Percentiles rank a stretch among this genome's conserved stretches.
Conservation (phyloP, 2,113 vertebrate genomes). For the Riparia riparia region DNA sequence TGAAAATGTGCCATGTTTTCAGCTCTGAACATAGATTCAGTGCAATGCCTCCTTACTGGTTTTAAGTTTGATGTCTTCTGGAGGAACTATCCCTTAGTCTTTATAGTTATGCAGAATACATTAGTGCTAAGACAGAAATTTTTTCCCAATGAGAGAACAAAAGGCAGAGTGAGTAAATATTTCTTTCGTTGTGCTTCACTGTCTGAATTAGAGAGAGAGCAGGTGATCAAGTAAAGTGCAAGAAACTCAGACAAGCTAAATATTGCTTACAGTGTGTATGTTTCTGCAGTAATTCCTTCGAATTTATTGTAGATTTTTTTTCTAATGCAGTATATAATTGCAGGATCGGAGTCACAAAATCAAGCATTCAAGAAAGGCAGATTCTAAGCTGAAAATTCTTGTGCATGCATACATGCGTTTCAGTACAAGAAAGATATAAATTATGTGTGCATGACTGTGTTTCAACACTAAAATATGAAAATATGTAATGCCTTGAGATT, state of each 20-base stretch:
- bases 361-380: background rate
- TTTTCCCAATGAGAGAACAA: background rate
- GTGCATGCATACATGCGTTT: background rate
- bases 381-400: background rate
- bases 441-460: background rate
- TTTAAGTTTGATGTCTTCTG: background rate
- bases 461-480: background rate
- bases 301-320: background rate
- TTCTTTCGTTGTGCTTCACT: background rate
- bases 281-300: background rate
- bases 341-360: background rate
- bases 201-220: background rate
- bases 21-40: background rate
- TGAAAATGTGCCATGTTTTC: background rate
- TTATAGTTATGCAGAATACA: background rate
- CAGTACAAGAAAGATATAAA: background rate
- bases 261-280: background rate
- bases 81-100: background rate
- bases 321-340: background rate
- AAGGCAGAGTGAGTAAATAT: background rate
- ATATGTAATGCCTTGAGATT: background rate
- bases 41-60: background rate
- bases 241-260: background rate
- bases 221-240: background rate
- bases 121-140: background rate